Percentiles rank a stretch among this genome's conserved stretches.
Conservation (phyloP, 2,797 vertebrate genomes). For the Pseudochaenichthys georgianus region DNA sequence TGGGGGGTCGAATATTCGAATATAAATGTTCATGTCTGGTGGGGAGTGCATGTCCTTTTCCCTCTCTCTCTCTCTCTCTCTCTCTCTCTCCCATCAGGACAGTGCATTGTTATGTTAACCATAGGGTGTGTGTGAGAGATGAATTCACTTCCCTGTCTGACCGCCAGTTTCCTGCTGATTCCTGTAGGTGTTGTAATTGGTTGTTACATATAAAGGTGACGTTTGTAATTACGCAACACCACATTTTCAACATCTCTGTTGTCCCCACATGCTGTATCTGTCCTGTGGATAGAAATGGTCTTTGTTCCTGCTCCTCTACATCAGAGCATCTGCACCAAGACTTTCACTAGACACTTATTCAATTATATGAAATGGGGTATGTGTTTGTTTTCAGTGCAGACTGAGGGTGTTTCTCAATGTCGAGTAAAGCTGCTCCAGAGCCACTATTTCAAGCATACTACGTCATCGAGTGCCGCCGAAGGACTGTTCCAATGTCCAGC, state of each 20-base stretch:
- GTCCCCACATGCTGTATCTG: background rate
- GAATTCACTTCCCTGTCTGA: constrained; percentile 43
- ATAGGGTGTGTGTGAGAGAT: constrained; percentile 63
- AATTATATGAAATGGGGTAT: background rate
- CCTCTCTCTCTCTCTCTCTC: constrained; percentile 5
- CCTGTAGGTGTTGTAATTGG: constrained; percentile 33
- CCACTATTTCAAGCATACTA: too few relatives aligned
- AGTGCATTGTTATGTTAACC: constrained; percentile 44
- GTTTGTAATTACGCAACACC: constrained; percentile 38
- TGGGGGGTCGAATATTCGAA: too few relatives aligned
- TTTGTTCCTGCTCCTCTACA: background rate
- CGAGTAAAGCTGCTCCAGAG: too few relatives aligned
- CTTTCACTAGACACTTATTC: background rate
- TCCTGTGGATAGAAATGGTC: constrained; percentile 6
- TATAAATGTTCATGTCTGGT: constrained; percentile 1
- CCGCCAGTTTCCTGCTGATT: constrained; percentile 53
- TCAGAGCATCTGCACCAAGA: background rate
- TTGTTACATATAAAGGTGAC: constrained; percentile 13
- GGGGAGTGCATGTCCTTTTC: constrained; percentile 3
- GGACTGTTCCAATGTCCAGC: too few relatives aligned
- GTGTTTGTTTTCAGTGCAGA: background rate
- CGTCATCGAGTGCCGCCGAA: too few relatives aligned
- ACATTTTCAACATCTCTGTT: constrained; percentile 1
- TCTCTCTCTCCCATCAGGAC: constrained; percentile 26
- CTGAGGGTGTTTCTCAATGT: too few relatives aligned